Evolutionary conservation across 1,140 invertebrate species (phyloP).

Genomic region (Platorchestia sp.): DNA sequence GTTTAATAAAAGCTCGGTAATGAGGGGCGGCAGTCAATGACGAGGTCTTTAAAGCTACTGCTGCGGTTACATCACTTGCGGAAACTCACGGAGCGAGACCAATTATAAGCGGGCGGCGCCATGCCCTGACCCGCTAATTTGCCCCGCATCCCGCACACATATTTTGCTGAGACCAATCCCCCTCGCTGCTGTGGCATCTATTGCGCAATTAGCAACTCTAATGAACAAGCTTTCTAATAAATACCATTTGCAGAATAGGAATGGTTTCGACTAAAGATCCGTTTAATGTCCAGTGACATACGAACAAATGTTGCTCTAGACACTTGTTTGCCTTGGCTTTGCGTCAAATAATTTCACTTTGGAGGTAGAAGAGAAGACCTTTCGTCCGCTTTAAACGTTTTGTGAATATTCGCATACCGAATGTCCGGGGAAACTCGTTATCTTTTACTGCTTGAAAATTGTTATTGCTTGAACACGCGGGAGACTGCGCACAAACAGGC

Average conservation of each 20-base stretch:
- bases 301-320: neutral
- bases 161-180: neutral
- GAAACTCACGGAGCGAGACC: constrained; percentile 37
- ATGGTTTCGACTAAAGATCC: neutral
- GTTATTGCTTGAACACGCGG: neutral
- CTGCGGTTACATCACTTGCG: neutral
- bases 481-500: neutral
- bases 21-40: constrained; percentile 8
- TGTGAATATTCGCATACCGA: neutral
- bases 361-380: neutral
- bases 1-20: neutral
- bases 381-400: neutral
- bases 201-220: neutral
- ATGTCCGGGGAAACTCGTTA: neutral
- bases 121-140: neutral
- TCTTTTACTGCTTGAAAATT: neutral
- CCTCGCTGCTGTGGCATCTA: neutral
- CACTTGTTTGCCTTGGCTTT: neutral
- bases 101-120: neutral
- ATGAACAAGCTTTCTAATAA: constrained; percentile 45
- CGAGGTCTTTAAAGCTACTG: neutral
- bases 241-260: constrained; percentile 21
- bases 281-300: neutral
- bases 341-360: neutral
- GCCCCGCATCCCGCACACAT: neutral